Evolutionary conservation across 2,113 vertebrate genomes (phyloP).

Genomic region (Scortum barcoo): DNA sequence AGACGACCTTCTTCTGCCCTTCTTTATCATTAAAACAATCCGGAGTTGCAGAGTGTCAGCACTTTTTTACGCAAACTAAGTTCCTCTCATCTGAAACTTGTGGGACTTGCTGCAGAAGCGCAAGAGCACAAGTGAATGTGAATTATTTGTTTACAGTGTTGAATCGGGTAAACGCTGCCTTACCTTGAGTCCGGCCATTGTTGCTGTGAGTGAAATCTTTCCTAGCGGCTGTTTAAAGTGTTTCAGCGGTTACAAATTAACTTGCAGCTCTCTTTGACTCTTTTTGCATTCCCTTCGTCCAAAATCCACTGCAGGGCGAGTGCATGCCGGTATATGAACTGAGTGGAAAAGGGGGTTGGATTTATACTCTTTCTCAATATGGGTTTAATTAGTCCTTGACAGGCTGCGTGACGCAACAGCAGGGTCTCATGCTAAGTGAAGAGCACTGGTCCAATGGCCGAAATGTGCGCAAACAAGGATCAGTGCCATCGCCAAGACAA

Average conservation of each 20-base stretch:
- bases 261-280: constrained; percentile 6
- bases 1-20: background rate
- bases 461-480: constrained; percentile 65
- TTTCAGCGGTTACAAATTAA: constrained; percentile 37
- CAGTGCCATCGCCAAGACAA: constrained; percentile 44
- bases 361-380: constrained; percentile 81
- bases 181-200: constrained; percentile 91
- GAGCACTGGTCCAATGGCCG: constrained; percentile 30
- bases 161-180: constrained; percentile 51
- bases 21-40: background rate
- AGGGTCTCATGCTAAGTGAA: background rate
- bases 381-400: constrained; percentile 85
- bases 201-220: constrained; percentile 48
- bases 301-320: constrained; percentile 37
- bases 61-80: background rate
- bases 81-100: background rate
- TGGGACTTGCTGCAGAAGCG: background rate
- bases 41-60: background rate
- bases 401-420: constrained; percentile 75
- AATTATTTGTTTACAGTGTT: background rate
- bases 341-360: constrained; percentile 60
- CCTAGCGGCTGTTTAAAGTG: constrained; percentile 8
- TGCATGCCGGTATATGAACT: constrained; percentile 18
- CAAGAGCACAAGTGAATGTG: background rate
- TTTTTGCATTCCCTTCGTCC: background rate